phyloP scores from a whole-genome alignment of 1,140 invertebrate species.

The Musca vetustissima region DNA sequence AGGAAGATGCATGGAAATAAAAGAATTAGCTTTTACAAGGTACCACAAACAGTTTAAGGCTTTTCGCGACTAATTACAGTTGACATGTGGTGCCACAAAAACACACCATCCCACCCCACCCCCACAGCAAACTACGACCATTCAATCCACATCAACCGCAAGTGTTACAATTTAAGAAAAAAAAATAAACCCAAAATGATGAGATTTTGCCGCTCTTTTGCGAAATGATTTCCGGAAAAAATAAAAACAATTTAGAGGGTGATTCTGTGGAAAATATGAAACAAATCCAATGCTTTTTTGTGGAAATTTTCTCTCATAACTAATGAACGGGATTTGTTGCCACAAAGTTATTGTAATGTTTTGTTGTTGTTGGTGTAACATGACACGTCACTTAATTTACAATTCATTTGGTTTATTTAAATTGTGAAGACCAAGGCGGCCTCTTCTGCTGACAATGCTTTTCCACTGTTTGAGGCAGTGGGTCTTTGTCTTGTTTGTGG shows the following conservation, averaged over 20 bases:
- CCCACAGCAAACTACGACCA: background rate
- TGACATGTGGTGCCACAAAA: conserved; percentile 34
- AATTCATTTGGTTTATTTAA: conserved; percentile 31
- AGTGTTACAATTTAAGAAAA: too few species aligned
- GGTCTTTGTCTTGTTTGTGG: background rate
- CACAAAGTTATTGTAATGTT: background rate
- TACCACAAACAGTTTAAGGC: conserved; percentile 12
- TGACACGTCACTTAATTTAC: conserved; percentile 34
- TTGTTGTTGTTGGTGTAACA: conserved; percentile 29
- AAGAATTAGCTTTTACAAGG: too few species aligned
- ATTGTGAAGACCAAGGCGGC: background rate
- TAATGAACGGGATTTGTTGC: background rate
- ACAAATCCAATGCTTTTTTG: background rate
- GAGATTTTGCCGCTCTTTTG: background rate
- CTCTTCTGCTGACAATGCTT: background rate
- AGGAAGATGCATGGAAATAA: background rate
- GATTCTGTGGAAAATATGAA: conserved; percentile 18
- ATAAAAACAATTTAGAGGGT: conserved; percentile 19
- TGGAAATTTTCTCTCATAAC: background rate
- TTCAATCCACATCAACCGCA: background rate
- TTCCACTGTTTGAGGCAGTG: background rate
- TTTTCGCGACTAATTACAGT: conserved; percentile 30
- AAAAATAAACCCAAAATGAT: conserved; percentile 6
- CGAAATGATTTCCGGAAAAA: background rate
- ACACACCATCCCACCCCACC: background rate